phyloP scores from a whole-genome alignment of 2,888 invertebrate species.

The Branchellion lobata region DNA sequence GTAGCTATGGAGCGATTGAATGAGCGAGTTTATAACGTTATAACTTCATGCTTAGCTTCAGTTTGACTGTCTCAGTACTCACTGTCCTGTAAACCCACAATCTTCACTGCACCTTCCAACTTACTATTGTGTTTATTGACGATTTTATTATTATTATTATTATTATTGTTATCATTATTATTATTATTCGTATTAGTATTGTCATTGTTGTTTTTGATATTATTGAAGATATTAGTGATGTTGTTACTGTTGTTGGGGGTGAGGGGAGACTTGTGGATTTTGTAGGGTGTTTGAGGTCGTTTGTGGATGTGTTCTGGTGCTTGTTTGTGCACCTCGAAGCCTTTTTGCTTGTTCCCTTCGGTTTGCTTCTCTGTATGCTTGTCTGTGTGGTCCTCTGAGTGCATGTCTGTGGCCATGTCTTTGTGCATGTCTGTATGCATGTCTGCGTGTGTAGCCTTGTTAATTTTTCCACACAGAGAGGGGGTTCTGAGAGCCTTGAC shows the following conservation, averaged over 20 bases:
- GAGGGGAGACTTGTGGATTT: background rate
- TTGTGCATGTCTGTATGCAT: too few relatives aligned
- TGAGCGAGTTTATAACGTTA: too few relatives aligned
- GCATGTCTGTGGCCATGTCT: too few relatives aligned
- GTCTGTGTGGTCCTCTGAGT: too few relatives aligned
- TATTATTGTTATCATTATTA: background rate
- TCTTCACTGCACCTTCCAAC: too few relatives aligned
- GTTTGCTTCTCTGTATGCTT: background rate
- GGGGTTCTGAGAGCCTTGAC: background rate
- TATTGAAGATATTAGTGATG: background rate
- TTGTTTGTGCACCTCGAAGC: too few relatives aligned
- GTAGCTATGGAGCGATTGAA: too few relatives aligned
- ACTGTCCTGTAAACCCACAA: too few relatives aligned
- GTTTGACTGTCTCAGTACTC: too few relatives aligned
- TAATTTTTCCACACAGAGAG: background rate
- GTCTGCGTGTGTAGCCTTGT: too few relatives aligned
- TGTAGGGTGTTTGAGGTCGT: background rate
- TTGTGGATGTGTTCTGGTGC: background rate
- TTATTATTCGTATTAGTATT: background rate
- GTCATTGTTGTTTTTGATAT: background rate
- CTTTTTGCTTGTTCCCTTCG: background rate
- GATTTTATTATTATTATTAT: background rate
- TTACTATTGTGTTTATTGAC: too few relatives aligned
- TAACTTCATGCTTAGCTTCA: too few relatives aligned
- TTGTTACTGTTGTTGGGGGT: background rate